Conservation (phyloP, 2,113 vertebrate genomes). For the Hypomesus transpacificus region DNA sequence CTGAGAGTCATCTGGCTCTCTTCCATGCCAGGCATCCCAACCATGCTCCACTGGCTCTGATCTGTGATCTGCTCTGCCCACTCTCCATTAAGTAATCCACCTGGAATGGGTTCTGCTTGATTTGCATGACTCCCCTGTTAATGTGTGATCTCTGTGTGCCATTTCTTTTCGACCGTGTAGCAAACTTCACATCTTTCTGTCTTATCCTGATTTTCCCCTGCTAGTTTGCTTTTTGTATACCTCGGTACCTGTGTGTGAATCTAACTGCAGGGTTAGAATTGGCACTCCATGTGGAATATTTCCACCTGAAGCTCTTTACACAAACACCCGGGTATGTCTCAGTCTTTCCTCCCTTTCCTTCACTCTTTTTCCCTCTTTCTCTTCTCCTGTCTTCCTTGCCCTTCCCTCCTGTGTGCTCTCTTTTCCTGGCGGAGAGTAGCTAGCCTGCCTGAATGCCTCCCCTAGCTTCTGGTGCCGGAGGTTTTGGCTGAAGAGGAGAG, state of each 20-base stretch:
- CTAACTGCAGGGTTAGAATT: background rate
- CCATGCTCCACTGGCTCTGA: constrained; percentile 22
- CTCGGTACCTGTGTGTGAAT: background rate
- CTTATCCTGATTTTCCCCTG: background rate
- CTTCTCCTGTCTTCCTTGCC: no score
- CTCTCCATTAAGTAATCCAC: constrained; percentile 31
- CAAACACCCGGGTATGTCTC: constrained; percentile 32
- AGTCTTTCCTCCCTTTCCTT: constrained; percentile 39
- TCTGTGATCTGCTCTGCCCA: constrained; percentile 5
- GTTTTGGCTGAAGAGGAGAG: constrained; percentile 96
- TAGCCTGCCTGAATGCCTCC: constrained; percentile 91
- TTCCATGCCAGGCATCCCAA: constrained; percentile 35
- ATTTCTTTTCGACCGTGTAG: constrained; percentile 38
- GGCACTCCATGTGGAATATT: constrained; percentile 10
- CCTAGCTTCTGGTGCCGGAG: constrained; percentile 90
- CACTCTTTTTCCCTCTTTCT: constrained; percentile 63
- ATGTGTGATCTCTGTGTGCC: constrained; percentile 19
- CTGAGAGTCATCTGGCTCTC: constrained; percentile 32
- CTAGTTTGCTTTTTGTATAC: no score
- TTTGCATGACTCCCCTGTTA: constrained; percentile 28
- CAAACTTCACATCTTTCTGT: background rate
- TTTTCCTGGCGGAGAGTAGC: constrained; percentile 78
- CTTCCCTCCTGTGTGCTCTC: constrained; percentile 58
- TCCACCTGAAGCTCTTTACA: constrained; percentile 12
- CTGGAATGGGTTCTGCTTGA: constrained; percentile 26